Conservation (phyloP, 2,888 invertebrate genomes). For the Vandiemenella viatica region DNA sequence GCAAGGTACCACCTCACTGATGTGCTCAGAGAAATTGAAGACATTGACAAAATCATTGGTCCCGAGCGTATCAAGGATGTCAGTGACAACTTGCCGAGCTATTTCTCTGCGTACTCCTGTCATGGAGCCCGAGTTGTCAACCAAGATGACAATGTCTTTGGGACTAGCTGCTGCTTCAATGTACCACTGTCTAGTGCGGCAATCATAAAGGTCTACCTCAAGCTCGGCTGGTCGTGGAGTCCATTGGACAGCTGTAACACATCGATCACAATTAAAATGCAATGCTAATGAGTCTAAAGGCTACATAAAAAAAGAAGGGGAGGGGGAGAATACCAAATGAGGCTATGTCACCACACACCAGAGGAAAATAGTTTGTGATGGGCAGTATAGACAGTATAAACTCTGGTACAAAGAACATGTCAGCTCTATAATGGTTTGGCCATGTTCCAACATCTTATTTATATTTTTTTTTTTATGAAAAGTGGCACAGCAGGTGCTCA, state of each 20-base stretch:
- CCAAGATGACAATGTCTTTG: conserved; percentile 79
- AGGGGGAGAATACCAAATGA: not conserved
- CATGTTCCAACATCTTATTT: too few species aligned
- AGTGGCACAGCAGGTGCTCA: too few species aligned
- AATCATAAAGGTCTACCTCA: conserved; percentile 81
- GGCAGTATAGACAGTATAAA: too few species aligned
- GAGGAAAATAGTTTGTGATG: too few species aligned
- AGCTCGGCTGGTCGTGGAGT: conserved; percentile 2
- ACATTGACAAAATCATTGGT: conserved; percentile 98
- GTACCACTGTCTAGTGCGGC: conserved; percentile 88
- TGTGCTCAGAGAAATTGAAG: conserved; percentile 73
- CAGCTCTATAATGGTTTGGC: too few species aligned
- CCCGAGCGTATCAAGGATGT: conserved; percentile 85
- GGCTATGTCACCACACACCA: too few species aligned
- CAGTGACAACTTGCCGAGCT: conserved; percentile 41
- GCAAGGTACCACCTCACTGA: conserved; percentile 57
- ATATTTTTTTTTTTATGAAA: too few species aligned
- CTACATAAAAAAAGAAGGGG: not conserved
- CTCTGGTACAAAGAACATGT: too few species aligned
- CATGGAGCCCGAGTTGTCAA: conserved; percentile 87
- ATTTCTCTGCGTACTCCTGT: conserved; percentile 51
- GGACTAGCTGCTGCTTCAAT: conserved; percentile 96
- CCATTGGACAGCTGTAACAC: conserved; percentile 10
- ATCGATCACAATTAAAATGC: not conserved
- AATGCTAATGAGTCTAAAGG: not conserved